Conservation (phyloP, 2,113 vertebrate genomes). For the Scomber japonicus region DNA sequence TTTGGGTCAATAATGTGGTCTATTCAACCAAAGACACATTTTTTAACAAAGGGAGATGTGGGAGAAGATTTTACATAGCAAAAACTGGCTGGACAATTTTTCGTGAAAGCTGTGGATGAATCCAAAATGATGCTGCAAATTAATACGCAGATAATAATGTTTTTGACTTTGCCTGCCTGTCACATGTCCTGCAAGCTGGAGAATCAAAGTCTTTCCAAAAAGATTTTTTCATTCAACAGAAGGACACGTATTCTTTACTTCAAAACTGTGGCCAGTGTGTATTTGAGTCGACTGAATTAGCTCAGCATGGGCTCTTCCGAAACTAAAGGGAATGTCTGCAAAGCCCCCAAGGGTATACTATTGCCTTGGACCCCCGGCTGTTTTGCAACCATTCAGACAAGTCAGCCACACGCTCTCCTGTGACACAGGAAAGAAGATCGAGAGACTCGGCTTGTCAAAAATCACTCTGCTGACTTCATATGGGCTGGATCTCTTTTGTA, state of each 20-base stretch:
- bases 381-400: slow-evolving; percentile 48
- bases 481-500: slow-evolving; percentile 14
- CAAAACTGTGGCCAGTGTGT: slow-evolving; percentile 31
- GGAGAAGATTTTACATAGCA: background rate
- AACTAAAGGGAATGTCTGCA: slow-evolving; percentile 42
- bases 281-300: slow-evolving; percentile 51
- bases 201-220: slow-evolving; percentile 28
- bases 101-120: background rate
- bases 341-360: slow-evolving; percentile 45
- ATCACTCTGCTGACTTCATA: slow-evolving; percentile 39
- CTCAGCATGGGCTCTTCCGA: slow-evolving; percentile 40
- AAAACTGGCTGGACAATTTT: background rate
- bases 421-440: slow-evolving; percentile 11
- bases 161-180: slow-evolving; percentile 8
- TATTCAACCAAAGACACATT: background rate
- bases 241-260: slow-evolving; percentile 21
- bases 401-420: slow-evolving; percentile 24
- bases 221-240: slow-evolving; percentile 9
- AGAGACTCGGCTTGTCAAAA: slow-evolving; percentile 34
- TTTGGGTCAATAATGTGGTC: background rate
- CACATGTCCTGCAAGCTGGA: background rate
- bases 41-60: background rate
- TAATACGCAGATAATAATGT: slow-evolving; percentile 18
- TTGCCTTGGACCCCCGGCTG: slow-evolving; percentile 43
- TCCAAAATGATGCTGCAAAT: slow-evolving; percentile 2